A percentile compares a stretch with the other conserved stretches of the same genome.
These are phyloP conservation scores for Phallusia fumigata DNA, from an alignment of 23 tunicate genomes.

Conservation along the genomic window DNA sequence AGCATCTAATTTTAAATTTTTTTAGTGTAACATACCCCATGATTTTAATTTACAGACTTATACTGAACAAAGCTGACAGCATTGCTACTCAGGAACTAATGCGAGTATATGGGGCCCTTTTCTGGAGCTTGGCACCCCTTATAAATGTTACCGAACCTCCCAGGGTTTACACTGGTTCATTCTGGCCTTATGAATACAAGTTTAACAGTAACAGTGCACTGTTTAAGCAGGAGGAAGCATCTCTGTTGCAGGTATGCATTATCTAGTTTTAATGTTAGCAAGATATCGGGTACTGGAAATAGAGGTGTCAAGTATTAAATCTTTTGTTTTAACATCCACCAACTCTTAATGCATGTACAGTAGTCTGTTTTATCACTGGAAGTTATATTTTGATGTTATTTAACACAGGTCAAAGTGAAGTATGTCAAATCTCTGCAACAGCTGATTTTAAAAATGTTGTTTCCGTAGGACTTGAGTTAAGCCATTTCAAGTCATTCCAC, in stretches of 20 bases:
- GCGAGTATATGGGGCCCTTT: conserved; percentile 70
- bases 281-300: no score
- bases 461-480: no score
- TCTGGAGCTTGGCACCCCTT: conserved; percentile 71
- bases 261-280: not conserved
- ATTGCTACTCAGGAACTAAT: conserved; percentile 61
- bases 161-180: conserved; percentile 54
- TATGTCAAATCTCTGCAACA: no score
- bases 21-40: no score
- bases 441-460: no score
- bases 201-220: conserved; percentile 46
- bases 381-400: no score
- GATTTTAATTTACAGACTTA: conserved; percentile 45
- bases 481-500: no score
- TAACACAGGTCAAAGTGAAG: no score
- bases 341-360: no score
- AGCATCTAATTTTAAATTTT: not conserved
- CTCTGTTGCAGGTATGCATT: conserved; percentile 32
- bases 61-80: conserved; percentile 70
- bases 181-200: conserved; percentile 68
- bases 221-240: conserved; percentile 56
- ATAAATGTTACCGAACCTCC: conserved; percentile 80
- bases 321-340: no score
- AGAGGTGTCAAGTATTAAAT: no score
- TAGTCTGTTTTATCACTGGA: no score